A percentile compares a stretch with the other conserved stretches of the same genome.
Conservation (phyloP, 2,888 invertebrate genomes). For the Cotesia congregata region DNA sequence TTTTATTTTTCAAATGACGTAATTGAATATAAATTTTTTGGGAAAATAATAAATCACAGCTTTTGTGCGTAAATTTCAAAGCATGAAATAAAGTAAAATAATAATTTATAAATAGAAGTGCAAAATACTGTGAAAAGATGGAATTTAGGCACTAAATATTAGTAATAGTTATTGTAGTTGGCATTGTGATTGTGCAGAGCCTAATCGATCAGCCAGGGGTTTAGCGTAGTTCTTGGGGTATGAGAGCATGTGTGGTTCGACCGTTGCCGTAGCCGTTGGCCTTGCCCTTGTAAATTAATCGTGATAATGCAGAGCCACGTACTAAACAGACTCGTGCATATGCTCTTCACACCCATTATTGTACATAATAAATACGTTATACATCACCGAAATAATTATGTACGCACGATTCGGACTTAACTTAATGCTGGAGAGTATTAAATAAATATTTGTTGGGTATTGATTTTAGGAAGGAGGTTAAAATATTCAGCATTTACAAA, state of each 20-base stretch:
- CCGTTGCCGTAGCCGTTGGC: background rate
- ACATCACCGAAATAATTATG: background rate
- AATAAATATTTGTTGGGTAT: background rate
- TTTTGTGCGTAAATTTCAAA: too few species aligned
- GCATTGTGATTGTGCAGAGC: background rate
- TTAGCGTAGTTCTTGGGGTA: background rate
- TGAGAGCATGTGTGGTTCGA: background rate
- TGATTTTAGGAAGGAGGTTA: background rate
- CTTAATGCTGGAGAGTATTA: background rate
- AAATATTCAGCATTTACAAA: background rate
- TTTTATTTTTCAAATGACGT: too few species aligned
- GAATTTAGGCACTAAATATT: background rate
- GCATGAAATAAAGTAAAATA: background rate
- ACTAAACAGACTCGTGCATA: background rate
- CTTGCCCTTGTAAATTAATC: background rate
- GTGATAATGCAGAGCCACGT: background rate
- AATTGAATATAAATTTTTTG: too few species aligned
- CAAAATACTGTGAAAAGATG: background rate
- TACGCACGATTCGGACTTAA: background rate
- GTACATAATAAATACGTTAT: conserved; percentile 4
- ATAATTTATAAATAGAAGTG: background rate
- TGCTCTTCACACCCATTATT: background rate
- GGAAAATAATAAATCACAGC: too few species aligned
- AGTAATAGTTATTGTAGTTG: too few species aligned
- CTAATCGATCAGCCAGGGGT: background rate